These are phyloP conservation scores for Habrosyne pyritoides DNA, from an alignment of 2,888 invertebrate species.

Conservation along the genomic window DNA sequence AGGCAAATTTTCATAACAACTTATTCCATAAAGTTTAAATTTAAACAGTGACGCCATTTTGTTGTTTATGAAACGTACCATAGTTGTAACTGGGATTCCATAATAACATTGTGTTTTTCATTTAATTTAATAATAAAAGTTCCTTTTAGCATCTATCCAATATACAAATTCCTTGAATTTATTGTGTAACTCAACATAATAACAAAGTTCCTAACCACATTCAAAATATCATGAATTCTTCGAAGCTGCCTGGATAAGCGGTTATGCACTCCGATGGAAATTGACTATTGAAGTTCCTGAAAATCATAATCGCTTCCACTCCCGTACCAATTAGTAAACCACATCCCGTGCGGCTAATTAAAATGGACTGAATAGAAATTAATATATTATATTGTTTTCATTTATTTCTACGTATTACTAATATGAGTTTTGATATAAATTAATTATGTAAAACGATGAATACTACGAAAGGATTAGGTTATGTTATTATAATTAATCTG, in stretches of 20 bases:
- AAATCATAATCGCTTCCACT: background rate
- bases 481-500: too few relatives aligned
- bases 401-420: too few relatives aligned
- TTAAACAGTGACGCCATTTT: too few relatives aligned
- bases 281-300: background rate
- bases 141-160: too few relatives aligned
- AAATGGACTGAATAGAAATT: background rate
- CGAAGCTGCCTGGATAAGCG: background rate
- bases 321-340: background rate
- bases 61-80: too few relatives aligned
- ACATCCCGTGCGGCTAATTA: background rate
- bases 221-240: background rate
- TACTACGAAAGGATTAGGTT: too few relatives aligned
- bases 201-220: background rate
- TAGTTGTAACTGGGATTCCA: too few relatives aligned
- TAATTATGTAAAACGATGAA: conserved; percentile 4
- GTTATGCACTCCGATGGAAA: background rate
- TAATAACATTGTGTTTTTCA: too few relatives aligned
- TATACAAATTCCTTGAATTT: background rate
- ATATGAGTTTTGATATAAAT: too few relatives aligned
- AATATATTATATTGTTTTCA: conserved; percentile 4
- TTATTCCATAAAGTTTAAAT: too few relatives aligned
- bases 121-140: too few relatives aligned
- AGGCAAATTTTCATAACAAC: too few relatives aligned
- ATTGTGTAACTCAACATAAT: background rate